Evolutionary conservation across 2,113 vertebrate genomes (phyloP).

Genomic region (Misgurnus anguillicaudatus): DNA sequence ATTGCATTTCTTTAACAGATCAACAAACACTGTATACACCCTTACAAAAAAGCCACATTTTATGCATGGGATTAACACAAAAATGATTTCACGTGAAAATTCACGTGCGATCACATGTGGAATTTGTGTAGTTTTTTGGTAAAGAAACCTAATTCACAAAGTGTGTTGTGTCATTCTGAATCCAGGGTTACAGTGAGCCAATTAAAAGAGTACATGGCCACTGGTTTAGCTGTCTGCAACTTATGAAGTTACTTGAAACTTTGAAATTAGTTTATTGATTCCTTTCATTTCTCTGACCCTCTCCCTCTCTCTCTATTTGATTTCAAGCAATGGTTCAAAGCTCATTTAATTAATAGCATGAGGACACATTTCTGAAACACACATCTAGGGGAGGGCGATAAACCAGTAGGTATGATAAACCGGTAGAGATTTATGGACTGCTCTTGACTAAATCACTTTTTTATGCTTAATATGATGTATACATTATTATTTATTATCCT

Average conservation of each 20-base stretch:
- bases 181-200: conserved; percentile 47
- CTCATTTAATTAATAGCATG: neutral
- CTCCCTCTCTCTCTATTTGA: conserved; percentile 5
- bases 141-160: conserved; percentile 22
- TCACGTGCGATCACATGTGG: no score
- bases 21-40: neutral
- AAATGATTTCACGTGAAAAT: no score
- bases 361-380: neutral
- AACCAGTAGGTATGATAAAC: no score
- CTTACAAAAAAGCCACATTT: no score
- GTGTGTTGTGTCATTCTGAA: conserved; percentile 23
- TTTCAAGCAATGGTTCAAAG: conserved; percentile 19
- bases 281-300: conserved; percentile 27
- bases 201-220: conserved; percentile 60
- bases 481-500: no score
- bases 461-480: no score
- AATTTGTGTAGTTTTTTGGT: no score
- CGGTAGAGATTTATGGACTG: no score
- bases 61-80: no score
- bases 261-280: conserved; percentile 70
- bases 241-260: conserved; percentile 64
- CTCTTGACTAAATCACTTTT: no score
- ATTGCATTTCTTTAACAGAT: neutral
- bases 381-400: no score
- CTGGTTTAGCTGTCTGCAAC: conserved; percentile 51